Conservation (phyloP, 2,888 invertebrate species). For the Bembecia ichneumoniformis region DNA sequence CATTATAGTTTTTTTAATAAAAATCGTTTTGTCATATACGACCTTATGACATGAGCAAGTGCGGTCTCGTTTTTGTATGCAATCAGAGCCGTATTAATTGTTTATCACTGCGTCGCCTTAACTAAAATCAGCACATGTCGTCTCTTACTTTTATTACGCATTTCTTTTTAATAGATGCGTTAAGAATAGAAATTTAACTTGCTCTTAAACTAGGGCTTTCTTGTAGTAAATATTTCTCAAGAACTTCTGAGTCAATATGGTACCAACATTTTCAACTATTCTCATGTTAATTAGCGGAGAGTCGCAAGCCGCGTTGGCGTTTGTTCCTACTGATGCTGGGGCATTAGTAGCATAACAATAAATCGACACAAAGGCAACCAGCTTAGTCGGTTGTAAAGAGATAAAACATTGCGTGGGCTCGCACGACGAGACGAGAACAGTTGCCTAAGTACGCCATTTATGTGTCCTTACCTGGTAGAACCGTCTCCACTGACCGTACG, state of each 20-base stretch:
- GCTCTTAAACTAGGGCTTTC: too few species aligned
- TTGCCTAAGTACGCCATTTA: constrained; percentile 60
- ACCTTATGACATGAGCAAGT: too few species aligned
- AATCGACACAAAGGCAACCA: constrained; percentile 58
- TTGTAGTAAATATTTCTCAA: background rate
- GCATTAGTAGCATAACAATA: constrained; percentile 63
- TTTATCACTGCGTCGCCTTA: too few species aligned
- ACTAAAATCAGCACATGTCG: too few species aligned
- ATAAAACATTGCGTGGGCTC: constrained; percentile 63
- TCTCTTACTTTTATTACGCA: too few species aligned
- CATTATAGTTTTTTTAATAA: too few species aligned
- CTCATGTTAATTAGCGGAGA: constrained; percentile 56
- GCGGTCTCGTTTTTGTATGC: too few species aligned
- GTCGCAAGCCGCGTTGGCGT: constrained; percentile 43
- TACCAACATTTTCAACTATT: constrained; percentile 20
- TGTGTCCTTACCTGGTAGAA: constrained; percentile 36
- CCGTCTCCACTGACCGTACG: constrained; percentile 8
- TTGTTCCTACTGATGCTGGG: constrained; percentile 37
- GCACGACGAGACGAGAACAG: constrained; percentile 41
- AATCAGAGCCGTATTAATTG: too few species aligned
- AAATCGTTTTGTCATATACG: too few species aligned
- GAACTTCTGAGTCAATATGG: background rate
- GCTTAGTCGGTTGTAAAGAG: constrained; percentile 53
- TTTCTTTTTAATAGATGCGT: too few species aligned
- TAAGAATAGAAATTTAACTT: too few species aligned